Base-by-base conservation (phyloP, 2,888 invertebrate genomes). In the Melinopterus prodromus region DNA sequence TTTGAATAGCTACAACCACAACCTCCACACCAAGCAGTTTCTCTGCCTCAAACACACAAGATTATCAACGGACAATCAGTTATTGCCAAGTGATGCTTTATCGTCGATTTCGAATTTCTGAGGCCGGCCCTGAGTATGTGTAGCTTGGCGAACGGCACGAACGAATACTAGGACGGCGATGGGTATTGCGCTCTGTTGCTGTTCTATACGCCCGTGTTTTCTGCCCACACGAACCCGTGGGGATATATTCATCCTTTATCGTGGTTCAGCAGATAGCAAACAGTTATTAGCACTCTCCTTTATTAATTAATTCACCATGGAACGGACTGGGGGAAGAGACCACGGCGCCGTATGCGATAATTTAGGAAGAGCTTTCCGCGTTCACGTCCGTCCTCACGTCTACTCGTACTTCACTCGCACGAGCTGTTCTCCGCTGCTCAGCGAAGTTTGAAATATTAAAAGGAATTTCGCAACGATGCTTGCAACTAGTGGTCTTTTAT, bases 161-260 rank as follows among this genome's bases (percentile, higher is more conserved):
- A 71, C 12, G n/a, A 79, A 71, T 69, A 79, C 75, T 75, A 79
- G 77, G 80, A 80, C 81, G 80, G 78, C 80, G 81, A 78, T 81
- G 79, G 82, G 80, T 77, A 82, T 80, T 82, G 78, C 82, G 80
- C 81, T 82, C 81, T 80, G 80, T 74, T 80, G 82, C 82, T 79
- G 77, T 77, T 80, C 37, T 53, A 53, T 53, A 53, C 80, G 75
- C 78, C 79, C 80, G 79, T 80, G 81, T 80, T 80, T 80, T 79
- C 80, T 79, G 78, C 81, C 82, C 81, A 81, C 82, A 80, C 82
- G 69, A 77, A 79, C 80, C 79, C 81, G 78, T 72, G 69, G 80
- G 80, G 80, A 80, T 80, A 74, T 78, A 80, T 80, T 78, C 78
- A 72, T 78, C 80, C 80, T 78, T 70, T 80, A 80, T 80, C 77